Conservation (phyloP, 2,797 vertebrate genomes). For the Poecilia velifera region DNA sequence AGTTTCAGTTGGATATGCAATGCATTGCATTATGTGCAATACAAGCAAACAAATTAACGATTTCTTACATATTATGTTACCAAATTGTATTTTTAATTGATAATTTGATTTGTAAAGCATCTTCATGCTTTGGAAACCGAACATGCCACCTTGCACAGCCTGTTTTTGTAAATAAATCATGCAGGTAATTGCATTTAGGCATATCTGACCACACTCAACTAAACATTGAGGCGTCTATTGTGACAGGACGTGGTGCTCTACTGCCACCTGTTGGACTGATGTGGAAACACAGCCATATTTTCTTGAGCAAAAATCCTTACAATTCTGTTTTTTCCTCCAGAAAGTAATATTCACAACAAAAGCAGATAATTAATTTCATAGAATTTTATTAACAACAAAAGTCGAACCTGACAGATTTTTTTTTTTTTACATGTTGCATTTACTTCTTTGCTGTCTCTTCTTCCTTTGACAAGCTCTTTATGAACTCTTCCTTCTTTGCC, state of each 20-base stretch:
- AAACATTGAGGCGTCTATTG: neutral
- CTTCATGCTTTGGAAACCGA: neutral
- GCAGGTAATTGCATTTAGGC: neutral
- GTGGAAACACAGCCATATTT: neutral
- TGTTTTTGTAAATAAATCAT: neutral
- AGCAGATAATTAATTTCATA: conserved; percentile 19
- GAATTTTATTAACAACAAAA: conserved; percentile 57
- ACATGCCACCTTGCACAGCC: neutral
- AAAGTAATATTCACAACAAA: neutral
- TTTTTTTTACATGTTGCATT: conserved; percentile 39
- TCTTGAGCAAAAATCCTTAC: neutral
- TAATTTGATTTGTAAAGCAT: neutral
- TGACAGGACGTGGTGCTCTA: conserved; percentile 25
- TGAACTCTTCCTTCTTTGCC: conserved; percentile 97
- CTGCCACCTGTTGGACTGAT: conserved; percentile 58
- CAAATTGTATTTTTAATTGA: neutral
- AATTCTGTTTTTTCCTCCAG: neutral
- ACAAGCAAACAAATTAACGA: neutral
- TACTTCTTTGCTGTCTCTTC: conserved; percentile 92
- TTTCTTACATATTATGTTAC: neutral
- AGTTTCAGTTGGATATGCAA: too few species aligned
- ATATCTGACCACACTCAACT: neutral
- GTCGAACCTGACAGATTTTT: neutral
- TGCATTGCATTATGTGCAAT: neutral
- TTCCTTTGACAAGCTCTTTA: conserved; percentile 95